phyloP scores from a whole-genome alignment of 2,797 vertebrate genomes.

The Lithobates pipiens region DNA sequence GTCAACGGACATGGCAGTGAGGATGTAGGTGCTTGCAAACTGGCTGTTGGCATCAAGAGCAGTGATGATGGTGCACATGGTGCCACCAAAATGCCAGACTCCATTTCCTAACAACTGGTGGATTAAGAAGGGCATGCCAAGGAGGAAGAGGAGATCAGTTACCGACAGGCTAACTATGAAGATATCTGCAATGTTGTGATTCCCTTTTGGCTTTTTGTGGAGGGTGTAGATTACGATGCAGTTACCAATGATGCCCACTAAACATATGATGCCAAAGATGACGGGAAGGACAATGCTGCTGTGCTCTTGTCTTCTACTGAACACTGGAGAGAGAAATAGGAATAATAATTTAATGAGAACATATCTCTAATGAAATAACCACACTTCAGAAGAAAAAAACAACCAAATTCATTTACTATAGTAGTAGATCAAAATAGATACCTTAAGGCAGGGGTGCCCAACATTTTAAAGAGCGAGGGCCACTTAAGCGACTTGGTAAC shows the following conservation, averaged over 20 bases:
- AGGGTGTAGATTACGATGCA: conserved; percentile 57
- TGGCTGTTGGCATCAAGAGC: conserved; percentile 54
- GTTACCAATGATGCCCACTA: conserved; percentile 53
- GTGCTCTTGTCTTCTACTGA: conserved; percentile 38
- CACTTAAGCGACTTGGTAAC: too few relatives aligned
- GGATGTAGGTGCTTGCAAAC: conserved; percentile 52
- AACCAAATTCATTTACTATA: too few relatives aligned
- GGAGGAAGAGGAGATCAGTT: conserved; percentile 59
- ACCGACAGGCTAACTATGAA: conserved; percentile 61
- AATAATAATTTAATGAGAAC: background rate
- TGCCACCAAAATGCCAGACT: conserved; percentile 61
- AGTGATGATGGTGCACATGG: conserved; percentile 51
- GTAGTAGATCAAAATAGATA: too few relatives aligned
- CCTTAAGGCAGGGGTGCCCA: too few relatives aligned
- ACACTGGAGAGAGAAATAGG: conserved; percentile 9
- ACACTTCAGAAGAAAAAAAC: too few relatives aligned
- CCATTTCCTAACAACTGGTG: conserved; percentile 62
- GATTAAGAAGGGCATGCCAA: conserved; percentile 61
- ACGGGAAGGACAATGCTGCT: conserved; percentile 46
- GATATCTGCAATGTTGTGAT: conserved; percentile 60
- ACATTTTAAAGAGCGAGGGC: too few relatives aligned
- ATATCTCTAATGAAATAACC: too few relatives aligned
- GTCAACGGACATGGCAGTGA: conserved; percentile 57
- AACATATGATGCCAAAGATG: conserved; percentile 55
- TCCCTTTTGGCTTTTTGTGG: conserved; percentile 54